These are phyloP conservation scores for Coranthus polyacanthus DNA, from an alignment of 2,797 vertebrate genomes.

Conservation along the genomic window DNA sequence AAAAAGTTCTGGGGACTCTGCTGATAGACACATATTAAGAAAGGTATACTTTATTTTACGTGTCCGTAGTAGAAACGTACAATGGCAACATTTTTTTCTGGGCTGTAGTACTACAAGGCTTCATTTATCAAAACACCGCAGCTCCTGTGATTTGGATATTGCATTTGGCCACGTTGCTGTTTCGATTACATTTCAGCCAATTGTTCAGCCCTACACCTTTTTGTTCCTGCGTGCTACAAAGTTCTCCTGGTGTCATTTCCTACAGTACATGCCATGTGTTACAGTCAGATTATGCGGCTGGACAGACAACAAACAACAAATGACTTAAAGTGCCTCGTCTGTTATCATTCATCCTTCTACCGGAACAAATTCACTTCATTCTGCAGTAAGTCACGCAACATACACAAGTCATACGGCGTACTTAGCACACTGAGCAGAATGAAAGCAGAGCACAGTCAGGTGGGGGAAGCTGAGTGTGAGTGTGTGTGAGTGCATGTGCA, in stretches of 20 bases:
- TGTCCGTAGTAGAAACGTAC: too few species aligned
- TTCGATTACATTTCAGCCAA: too few species aligned
- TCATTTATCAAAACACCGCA: too few species aligned
- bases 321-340: neutral
- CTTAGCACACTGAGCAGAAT: constrained; percentile 21
- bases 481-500: constrained; percentile 37
- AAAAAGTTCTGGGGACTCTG: too few species aligned
- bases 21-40: too few species aligned
- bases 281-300: neutral
- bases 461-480: constrained; percentile 34
- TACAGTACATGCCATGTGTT: neutral
- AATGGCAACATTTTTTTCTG: too few species aligned
- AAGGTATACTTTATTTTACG: too few species aligned
- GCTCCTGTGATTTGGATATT: too few species aligned
- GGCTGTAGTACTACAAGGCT: too few species aligned
- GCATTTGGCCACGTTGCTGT: too few species aligned
- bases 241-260: constrained; percentile 15
- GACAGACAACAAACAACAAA: neutral
- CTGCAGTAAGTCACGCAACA: constrained; percentile 54
- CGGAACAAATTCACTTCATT: constrained; percentile 29
- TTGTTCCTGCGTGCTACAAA: constrained; percentile 4
- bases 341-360: neutral
- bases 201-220: too few species aligned
- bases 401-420: constrained; percentile 31
- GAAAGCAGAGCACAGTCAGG: constrained; percentile 50